A percentile compares a stretch with the other conserved stretches of the same genome.
Conservation (phyloP, 2,113 vertebrate species). For the Corythornis madagascariensis region DNA sequence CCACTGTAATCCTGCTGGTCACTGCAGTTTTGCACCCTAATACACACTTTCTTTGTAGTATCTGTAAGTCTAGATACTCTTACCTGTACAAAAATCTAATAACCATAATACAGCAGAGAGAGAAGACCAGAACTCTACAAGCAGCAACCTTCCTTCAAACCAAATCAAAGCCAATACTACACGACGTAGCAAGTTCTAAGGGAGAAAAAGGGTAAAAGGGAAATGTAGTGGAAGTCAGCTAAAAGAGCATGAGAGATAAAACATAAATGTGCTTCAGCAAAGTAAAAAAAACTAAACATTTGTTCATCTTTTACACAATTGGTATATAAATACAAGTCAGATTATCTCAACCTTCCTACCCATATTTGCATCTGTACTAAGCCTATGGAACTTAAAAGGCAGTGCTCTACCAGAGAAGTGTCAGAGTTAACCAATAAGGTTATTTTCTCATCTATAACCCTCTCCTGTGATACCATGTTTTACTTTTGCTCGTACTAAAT, state of each 20-base stretch:
- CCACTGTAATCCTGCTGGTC: too few species aligned
- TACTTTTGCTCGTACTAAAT: slow-evolving; percentile 10
- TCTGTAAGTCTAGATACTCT: background rate
- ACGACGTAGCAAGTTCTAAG: background rate
- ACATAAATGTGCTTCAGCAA: background rate
- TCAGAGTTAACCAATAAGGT: background rate
- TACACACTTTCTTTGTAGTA: background rate
- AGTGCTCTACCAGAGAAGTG: background rate
- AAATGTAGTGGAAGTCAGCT: background rate
- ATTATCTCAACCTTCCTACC: background rate
- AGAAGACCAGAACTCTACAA: background rate
- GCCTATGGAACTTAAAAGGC: background rate
- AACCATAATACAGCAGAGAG: rapidly evolving
- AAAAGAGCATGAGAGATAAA: background rate
- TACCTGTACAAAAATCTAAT: background rate
- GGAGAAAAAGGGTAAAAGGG: background rate
- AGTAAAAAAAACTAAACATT: background rate
- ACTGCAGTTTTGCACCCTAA: background rate
- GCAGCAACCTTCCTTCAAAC: background rate
- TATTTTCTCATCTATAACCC: background rate
- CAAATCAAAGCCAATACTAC: background rate
- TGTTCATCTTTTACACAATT: background rate
- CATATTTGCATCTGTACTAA: background rate
- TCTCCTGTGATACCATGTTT: background rate
- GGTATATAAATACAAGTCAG: background rate